A percentile compares a stretch with the other conserved stretches of the same genome.
Evolutionary conservation across 1,140 invertebrate genomes (phyloP).

Genomic region (Hylaeus anthracinus): DNA sequence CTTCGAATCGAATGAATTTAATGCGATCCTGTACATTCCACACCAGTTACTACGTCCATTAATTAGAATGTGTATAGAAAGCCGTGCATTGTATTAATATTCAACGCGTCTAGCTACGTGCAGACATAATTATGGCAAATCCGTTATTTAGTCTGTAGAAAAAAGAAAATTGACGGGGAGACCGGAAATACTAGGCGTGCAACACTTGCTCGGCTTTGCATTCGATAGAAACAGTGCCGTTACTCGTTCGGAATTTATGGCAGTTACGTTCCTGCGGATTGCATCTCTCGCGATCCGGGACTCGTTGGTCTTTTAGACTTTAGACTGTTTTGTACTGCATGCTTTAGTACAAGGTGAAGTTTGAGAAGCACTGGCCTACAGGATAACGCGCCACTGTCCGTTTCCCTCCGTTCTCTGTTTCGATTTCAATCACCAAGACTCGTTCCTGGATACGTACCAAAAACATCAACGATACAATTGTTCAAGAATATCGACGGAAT

Average conservation of each 20-base stretch:
- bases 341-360: too few species aligned
- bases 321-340: too few species aligned
- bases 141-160: slow-evolving; percentile 30
- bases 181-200: slow-evolving; percentile 24
- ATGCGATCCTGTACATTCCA: not conserved
- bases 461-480: too few species aligned
- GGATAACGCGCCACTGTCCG: too few species aligned
- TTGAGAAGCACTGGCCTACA: too few species aligned
- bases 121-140: slow-evolving; percentile 19
- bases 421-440: too few species aligned
- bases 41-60: not conserved
- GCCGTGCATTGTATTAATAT: not conserved
- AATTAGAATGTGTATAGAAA: not conserved
- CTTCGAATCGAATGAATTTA: not conserved
- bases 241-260: slow-evolving; percentile 55
- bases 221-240: slow-evolving; percentile 48
- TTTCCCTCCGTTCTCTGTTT: too few species aligned
- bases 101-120: not conserved
- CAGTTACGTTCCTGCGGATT: slow-evolving; percentile 1
- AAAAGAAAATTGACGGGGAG: not conserved
- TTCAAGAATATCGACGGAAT: too few species aligned
- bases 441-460: too few species aligned
- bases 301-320: too few species aligned
- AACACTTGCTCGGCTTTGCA: slow-evolving; percentile 25
- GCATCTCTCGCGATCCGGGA: not conserved